Evolutionary conservation across 1,140 invertebrate species (phyloP), one percentile per base, ranked within the genome.

Genomic region (Lethrus apterus): DNA sequence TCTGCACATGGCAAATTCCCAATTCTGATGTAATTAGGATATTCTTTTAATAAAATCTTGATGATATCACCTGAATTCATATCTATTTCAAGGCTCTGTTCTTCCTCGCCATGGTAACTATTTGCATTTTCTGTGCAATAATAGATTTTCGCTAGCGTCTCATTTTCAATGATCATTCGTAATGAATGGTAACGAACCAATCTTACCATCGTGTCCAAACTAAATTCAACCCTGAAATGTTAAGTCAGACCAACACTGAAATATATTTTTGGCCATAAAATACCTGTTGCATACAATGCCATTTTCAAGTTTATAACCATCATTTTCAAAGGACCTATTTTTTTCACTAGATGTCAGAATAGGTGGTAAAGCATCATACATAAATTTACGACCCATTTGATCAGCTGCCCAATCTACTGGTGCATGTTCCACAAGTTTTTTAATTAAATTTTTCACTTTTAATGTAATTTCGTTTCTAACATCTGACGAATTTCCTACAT

Each of bases 361-460:
- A 0, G 93, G 93, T 1, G 93, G 93, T 34, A 97, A 62, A n/a
- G 83, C 84, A 66, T 90, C 86, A 56, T 89, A 83, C 51, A 94
- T 83, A 51, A 84, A 89, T 47, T 79, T 74, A 57, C 84, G 89
- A 1, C 80, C 84, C 70, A 94, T 74, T 67, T 88, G 77, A 69
- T 97, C 93, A 13, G 84, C 87, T 35, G 84, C 87, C 15, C 77
- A 71, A 69, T 95, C 90, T 30, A 94, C 65, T 14, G 87, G 79
- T 7, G 84, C 65, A 57, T 83, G 71, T 15, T 79, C 64, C 21
- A 80, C 63, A 47, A 91, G 55, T 55, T 76, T 77, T 9, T 65
- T 56, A 46, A 90, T 70, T 17, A 93, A 63, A 9, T 68, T 65
- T 44, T 78, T 72, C 0, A 87, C 61, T 52, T 77, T 73, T 13